Evolutionary conservation across 2,797 vertebrate species (phyloP).

Genomic region (Hoplostethus mediterraneus): DNA sequence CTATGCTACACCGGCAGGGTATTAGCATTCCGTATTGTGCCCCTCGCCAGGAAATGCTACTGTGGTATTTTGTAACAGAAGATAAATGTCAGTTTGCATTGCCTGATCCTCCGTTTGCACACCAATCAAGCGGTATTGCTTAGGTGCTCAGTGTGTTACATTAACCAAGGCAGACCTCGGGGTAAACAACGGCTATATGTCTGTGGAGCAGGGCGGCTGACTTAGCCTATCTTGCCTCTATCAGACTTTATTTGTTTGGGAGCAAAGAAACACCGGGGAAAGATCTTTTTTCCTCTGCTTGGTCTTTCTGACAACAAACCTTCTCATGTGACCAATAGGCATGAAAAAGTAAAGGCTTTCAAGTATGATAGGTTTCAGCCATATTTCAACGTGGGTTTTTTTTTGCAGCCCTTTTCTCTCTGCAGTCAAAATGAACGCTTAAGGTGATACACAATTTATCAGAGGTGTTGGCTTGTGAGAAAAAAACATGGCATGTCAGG

Average conservation of each 20-base stretch:
- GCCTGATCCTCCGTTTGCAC: constrained; percentile 56
- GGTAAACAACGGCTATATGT: constrained; percentile 61
- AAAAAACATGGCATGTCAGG: constrained; percentile 52
- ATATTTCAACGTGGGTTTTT: constrained; percentile 61
- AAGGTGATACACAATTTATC: constrained; percentile 79
- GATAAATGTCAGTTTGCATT: constrained; percentile 76
- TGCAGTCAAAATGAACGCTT: constrained; percentile 61
- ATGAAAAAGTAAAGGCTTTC: constrained; percentile 70
- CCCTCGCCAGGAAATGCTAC: constrained; percentile 52
- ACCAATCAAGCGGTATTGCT: constrained; percentile 61
- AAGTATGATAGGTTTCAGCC: constrained; percentile 70
- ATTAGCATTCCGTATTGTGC: constrained; percentile 60
- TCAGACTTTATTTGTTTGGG: constrained; percentile 67
- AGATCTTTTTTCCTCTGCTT: constrained; percentile 49
- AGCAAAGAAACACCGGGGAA: constrained; percentile 66
- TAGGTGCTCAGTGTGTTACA: constrained; percentile 32
- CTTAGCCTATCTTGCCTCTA: constrained; percentile 45
- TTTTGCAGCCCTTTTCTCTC: constrained; percentile 51
- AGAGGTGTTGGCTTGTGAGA: constrained; percentile 58
- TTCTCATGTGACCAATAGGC: constrained; percentile 73
- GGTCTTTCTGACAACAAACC: constrained; percentile 65
- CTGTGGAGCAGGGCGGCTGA: constrained; percentile 38
- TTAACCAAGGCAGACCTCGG: constrained; percentile 37
- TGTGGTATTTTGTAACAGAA: constrained; percentile 70
- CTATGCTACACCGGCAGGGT: constrained; percentile 61